Conservation (phyloP, 53 echinoderm and acorn worm species). For the Temnopleurus reevesii region DNA sequence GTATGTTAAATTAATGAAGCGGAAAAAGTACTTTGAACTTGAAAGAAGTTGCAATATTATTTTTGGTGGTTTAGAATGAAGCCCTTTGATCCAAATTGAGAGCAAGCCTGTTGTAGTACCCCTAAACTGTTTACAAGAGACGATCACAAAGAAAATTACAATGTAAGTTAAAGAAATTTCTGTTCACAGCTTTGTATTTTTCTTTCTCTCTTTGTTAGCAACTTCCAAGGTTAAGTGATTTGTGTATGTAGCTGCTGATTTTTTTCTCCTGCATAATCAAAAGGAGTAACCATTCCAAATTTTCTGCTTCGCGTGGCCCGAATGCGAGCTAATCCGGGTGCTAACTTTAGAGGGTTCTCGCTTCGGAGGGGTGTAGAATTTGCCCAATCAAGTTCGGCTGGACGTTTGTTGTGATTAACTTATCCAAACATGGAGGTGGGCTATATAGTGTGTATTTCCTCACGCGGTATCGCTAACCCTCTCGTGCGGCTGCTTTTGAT, state of each 20-base stretch:
- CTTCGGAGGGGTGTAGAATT: slow-evolving; percentile 48
- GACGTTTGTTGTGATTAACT: slow-evolving; percentile 58
- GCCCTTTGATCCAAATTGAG: slow-evolving; percentile 3
- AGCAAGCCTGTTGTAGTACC: not conserved
- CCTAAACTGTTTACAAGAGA: slow-evolving; percentile 38
- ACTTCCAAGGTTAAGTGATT: slow-evolving; percentile 47
- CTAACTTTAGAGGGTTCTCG: not conserved
- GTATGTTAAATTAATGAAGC: slow-evolving; percentile 40
- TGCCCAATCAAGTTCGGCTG: slow-evolving; percentile 43
- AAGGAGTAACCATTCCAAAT: slow-evolving; percentile 38
- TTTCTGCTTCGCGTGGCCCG: slow-evolving; percentile 46
- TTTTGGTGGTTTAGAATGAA: slow-evolving; percentile 14
- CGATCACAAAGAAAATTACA: slow-evolving; percentile 39
- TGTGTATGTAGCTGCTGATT: slow-evolving; percentile 53
- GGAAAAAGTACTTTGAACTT: slow-evolving; percentile 51
- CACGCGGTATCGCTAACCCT: not conserved
- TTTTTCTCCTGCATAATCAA: slow-evolving; percentile 33
- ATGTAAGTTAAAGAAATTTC: slow-evolving; percentile 31
- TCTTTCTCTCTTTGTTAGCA: slow-evolving; percentile 34
- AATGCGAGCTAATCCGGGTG: slow-evolving; percentile 30
- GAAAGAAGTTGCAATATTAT: slow-evolving; percentile 28
- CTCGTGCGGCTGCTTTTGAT: slow-evolving; percentile 25
- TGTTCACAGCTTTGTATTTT: slow-evolving; percentile 22
- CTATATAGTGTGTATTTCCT: slow-evolving; percentile 15
- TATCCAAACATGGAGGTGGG: slow-evolving; percentile 53